Percentiles rank a stretch among this genome's conserved stretches.
These are phyloP conservation scores for Sebastes taczanowskii DNA, from an alignment of 2,797 vertebrate species.

Conservation along the genomic window DNA sequence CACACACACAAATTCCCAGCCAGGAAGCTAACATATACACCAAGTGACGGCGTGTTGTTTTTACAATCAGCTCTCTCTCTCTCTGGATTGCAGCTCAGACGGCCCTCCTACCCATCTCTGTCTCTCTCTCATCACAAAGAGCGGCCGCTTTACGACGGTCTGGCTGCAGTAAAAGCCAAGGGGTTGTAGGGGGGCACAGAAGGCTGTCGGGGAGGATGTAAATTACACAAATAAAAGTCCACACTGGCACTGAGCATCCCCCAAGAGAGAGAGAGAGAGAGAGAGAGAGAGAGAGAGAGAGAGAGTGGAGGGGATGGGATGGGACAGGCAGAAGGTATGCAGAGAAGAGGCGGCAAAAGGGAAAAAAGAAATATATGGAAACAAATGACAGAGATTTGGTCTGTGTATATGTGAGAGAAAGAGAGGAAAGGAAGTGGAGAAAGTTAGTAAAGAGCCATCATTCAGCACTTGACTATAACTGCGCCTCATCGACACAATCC, in stretches of 20 bases:
- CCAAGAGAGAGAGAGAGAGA: conserved; percentile 55
- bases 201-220: conserved; percentile 75
- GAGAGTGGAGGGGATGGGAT: conserved; percentile 31
- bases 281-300: conserved; percentile 56
- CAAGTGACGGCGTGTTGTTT: conserved; percentile 61
- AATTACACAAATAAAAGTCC: conserved; percentile 81
- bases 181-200: conserved; percentile 68
- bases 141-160: conserved; percentile 73
- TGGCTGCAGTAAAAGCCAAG: conserved; percentile 75
- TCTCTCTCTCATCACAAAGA: conserved; percentile 72
- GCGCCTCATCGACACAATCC: neutral
- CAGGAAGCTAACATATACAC: conserved; percentile 48
- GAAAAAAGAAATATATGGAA: neutral
- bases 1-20: conserved; percentile 5
- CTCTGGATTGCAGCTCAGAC: conserved; percentile 66
- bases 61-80: conserved; percentile 64
- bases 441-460: conserved; percentile 19
- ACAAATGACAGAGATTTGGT: neutral
- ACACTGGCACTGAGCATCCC: conserved; percentile 69
- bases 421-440: conserved; percentile 10
- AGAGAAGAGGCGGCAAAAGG: conserved; percentile 6
- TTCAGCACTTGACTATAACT: conserved; percentile 12
- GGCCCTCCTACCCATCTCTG: conserved; percentile 34
- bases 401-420: neutral
- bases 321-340: conserved; percentile 15